Evolutionary conservation across 2,797 vertebrate genomes (phyloP).

Genomic region (Varecia variegata): DNA sequence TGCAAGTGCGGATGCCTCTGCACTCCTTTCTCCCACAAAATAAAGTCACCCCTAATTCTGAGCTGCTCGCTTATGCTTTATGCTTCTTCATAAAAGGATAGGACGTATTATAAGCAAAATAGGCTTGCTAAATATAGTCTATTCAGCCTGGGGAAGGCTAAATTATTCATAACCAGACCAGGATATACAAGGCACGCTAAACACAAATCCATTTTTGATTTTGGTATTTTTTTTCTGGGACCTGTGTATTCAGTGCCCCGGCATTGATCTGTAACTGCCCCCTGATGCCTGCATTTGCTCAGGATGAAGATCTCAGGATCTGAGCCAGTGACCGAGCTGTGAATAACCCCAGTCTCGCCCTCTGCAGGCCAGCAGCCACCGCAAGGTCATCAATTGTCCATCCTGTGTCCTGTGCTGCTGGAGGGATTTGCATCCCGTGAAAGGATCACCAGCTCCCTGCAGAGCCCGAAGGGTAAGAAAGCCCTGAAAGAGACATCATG

Average conservation of each 20-base stretch:
- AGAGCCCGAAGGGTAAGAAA: slow-evolving; percentile 54
- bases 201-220: slow-evolving; percentile 80
- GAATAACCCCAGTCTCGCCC: slow-evolving; percentile 47
- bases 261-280: slow-evolving; percentile 70
- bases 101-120: slow-evolving; percentile 78
- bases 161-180: slow-evolving; percentile 81
- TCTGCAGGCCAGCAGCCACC: slow-evolving; percentile 50
- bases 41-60: slow-evolving; percentile 56
- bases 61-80: slow-evolving; percentile 76
- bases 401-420: not conserved
- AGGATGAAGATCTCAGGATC: slow-evolving; percentile 66
- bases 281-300: slow-evolving; percentile 47
- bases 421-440: not conserved
- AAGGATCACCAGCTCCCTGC: slow-evolving; percentile 57
- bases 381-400: slow-evolving; percentile 51
- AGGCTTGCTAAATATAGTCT: slow-evolving; percentile 79
- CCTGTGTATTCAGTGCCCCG: slow-evolving; percentile 36
- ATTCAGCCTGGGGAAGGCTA: slow-evolving; percentile 78
- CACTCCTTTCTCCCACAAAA: not conserved
- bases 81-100: slow-evolving; percentile 81
- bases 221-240: slow-evolving; percentile 59
- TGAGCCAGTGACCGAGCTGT: slow-evolving; percentile 60
- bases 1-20: not conserved
- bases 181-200: slow-evolving; percentile 73
- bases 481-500: slow-evolving; percentile 41